Evolutionary conservation across 2,797 vertebrate genomes (phyloP), one percentile per base, ranked within the genome.

Genomic region (Nyctibius grandis): DNA sequence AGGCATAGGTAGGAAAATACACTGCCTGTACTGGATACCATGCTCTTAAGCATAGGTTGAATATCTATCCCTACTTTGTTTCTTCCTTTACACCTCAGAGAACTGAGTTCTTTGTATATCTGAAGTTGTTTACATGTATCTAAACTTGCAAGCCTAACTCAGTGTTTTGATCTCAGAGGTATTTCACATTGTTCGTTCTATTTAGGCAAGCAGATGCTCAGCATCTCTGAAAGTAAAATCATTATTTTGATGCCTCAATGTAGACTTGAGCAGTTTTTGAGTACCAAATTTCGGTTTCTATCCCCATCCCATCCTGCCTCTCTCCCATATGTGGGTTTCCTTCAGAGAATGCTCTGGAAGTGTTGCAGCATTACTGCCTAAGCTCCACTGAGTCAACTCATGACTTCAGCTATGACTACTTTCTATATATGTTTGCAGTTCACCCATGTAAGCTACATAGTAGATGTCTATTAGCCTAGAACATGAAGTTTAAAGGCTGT

Each of bases 391-490:
- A 68, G 38, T 54, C n/a, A 92, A 14, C 4, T 25, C 10, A 23
- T 48, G 22, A 56, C 38, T 87, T 76, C 47, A 85, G 31, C 48
- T 74, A 17, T 6, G 1, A 56, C 12, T 60, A 17, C 4, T 45
- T 60, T n/a, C 36, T 81, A 1, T 12, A 3, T 6, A 34, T n/a
- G 12, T 6, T 68, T 42, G 26, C 31, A 80, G n/a, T 20, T 82
- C 33, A 53, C 16, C 29, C 23, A 40, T 0, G 0, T 34, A 91
- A 74, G 31, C 22, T 40, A 13, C 19, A 9, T 0, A 77, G 31
- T 5, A 79, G 20, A 21, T 36, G 9, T 22, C 65, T 44, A n/a
- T n/a, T n/a, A n/a, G n/a, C n/a, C n/a, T n/a, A n/a, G n/a, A n/a
- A n/a, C n/a, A n/a, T n/a, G n/a, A n/a, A n/a, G n/a, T n/a, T n/a